These are phyloP conservation scores for Poeciliopsis gracilis DNA, from an alignment of 2,797 vertebrate genomes.

Conservation along the genomic window DNA sequence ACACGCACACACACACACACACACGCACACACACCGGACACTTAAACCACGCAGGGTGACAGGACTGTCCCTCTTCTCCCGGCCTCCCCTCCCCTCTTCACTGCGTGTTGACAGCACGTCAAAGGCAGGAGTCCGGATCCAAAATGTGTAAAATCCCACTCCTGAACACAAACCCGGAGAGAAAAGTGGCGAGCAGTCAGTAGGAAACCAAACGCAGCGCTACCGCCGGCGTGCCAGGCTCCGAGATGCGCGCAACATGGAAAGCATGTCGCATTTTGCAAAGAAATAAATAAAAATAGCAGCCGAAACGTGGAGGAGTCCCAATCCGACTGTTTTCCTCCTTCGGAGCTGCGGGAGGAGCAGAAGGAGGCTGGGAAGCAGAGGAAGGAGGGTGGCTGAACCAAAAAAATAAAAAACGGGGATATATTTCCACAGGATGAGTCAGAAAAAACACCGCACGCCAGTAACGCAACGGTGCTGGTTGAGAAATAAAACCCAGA, in stretches of 20 bases:
- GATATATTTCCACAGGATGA: slow-evolving; percentile 75
- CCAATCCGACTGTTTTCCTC: slow-evolving; percentile 61
- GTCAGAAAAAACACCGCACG: slow-evolving; percentile 75
- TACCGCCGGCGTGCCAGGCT: slow-evolving; percentile 44
- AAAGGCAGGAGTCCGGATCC: slow-evolving; percentile 40
- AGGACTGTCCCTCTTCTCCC: slow-evolving; percentile 61
- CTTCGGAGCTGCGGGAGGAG: slow-evolving; percentile 35
- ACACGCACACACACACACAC: not conserved
- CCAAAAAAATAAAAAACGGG: slow-evolving; percentile 26
- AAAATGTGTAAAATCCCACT: slow-evolving; percentile 48
- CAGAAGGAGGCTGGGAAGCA: slow-evolving; percentile 4
- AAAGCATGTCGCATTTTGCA: slow-evolving; percentile 77
- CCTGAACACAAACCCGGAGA: not conserved
- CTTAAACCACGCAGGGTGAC: slow-evolving; percentile 71
- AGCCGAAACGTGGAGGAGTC: slow-evolving; percentile 60
- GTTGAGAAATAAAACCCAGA: slow-evolving; percentile 67
- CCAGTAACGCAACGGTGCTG: slow-evolving; percentile 78
- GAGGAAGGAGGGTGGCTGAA: slow-evolving; percentile 12
- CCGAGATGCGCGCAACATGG: slow-evolving; percentile 63
- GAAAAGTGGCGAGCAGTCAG: slow-evolving; percentile 36
- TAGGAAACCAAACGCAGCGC: slow-evolving; percentile 30
- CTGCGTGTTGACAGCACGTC: slow-evolving; percentile 71
- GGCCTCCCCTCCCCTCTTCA: slow-evolving; percentile 26
- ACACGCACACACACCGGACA: slow-evolving; percentile 20
- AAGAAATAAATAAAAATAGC: slow-evolving; percentile 22